Evolutionary conservation across 2,888 invertebrate genomes (phyloP).

Genomic region (Harmothoe impar): DNA sequence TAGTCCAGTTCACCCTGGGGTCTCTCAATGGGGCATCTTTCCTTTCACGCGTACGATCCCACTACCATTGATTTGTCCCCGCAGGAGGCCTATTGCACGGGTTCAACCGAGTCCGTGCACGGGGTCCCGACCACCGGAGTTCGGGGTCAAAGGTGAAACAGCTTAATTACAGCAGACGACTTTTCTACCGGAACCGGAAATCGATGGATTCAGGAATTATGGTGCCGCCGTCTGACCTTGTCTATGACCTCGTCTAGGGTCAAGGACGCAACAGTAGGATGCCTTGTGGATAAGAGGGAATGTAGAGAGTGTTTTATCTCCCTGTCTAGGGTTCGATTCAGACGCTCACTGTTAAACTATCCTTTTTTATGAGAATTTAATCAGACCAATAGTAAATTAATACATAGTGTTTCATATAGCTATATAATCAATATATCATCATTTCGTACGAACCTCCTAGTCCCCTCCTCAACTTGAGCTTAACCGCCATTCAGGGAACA

Average conservation of each 20-base stretch:
- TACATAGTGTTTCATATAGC: too few relatives aligned
- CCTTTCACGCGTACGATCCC: slow-evolving; percentile 17
- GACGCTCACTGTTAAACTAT: too few relatives aligned
- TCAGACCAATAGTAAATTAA: background rate
- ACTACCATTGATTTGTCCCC: background rate
- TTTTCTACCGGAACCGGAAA: slow-evolving; percentile 21
- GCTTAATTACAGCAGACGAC: slow-evolving; percentile 23
- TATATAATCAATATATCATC: too few relatives aligned
- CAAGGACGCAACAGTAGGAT: background rate
- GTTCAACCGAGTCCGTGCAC: background rate
- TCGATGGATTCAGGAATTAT: background rate
- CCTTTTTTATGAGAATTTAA: background rate
- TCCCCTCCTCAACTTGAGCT: too few relatives aligned
- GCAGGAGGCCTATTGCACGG: background rate
- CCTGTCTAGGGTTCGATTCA: too few relatives aligned
- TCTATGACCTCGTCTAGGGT: background rate
- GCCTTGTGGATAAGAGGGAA: background rate
- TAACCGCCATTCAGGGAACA: too few relatives aligned
- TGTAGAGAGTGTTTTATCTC: background rate
- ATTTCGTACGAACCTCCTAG: too few relatives aligned
- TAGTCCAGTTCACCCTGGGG: too few relatives aligned
- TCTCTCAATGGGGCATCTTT: background rate
- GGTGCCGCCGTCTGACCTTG: background rate
- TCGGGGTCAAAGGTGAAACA: background rate
- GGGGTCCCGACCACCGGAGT: background rate